Conservation (phyloP, 2,888 invertebrate genomes). For the Dorcus parallelipipedus region DNA sequence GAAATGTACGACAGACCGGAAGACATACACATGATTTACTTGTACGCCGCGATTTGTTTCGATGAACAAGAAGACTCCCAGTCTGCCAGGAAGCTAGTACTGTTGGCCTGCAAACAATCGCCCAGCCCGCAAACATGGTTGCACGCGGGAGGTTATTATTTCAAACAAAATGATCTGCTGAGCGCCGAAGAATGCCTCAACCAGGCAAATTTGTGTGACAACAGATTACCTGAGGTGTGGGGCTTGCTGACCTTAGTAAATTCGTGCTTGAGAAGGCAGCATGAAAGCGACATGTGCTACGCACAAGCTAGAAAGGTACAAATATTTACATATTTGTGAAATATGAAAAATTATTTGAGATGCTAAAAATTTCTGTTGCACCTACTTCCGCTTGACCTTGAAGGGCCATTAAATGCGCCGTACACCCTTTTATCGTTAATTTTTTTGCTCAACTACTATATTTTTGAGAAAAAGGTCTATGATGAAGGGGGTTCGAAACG, state of each 20-base stretch:
- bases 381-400: no score
- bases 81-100: slow-evolving; percentile 38
- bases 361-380: no score
- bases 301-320: slow-evolving; percentile 37
- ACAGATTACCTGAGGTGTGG: slow-evolving; percentile 42
- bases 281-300: slow-evolving; percentile 44
- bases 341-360: no score
- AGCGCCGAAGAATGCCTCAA: slow-evolving; percentile 46
- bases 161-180: slow-evolving; percentile 38
- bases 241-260: slow-evolving; percentile 44
- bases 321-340: no score
- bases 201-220: slow-evolving; percentile 44
- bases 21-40: slow-evolving; percentile 39
- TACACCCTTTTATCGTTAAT: no score
- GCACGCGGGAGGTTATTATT: slow-evolving; percentile 30
- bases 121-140: slow-evolving; percentile 45
- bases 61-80: slow-evolving; percentile 34
- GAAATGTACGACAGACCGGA: slow-evolving; percentile 38
- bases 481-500: no score
- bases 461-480: no score
- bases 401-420: no score
- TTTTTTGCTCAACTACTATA: no score
- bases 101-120: slow-evolving; percentile 39
- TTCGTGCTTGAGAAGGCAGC: slow-evolving; percentile 34
- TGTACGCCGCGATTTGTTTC: slow-evolving; percentile 36